These are phyloP conservation scores for Idaea biselata DNA, from an alignment of 2,888 invertebrate genomes.

Conservation along the genomic window DNA sequence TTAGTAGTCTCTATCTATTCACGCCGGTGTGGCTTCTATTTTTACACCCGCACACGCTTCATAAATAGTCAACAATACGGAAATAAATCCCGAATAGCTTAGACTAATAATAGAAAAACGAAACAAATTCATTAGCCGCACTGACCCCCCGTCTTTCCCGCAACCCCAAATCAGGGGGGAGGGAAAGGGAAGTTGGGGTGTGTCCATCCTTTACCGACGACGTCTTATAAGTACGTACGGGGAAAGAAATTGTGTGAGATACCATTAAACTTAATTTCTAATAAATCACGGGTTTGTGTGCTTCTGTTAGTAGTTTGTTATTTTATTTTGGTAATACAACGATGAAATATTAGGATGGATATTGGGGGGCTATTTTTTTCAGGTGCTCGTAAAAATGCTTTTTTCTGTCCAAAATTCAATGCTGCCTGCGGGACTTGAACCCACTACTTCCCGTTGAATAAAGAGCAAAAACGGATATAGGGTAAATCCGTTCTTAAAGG, in stretches of 20 bases:
- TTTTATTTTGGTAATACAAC: not conserved
- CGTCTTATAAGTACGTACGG: not conserved
- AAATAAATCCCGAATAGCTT: constrained; percentile 32
- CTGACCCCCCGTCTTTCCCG: constrained; percentile 10
- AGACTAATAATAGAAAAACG: constrained; percentile 44
- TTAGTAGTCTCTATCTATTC: constrained; percentile 25
- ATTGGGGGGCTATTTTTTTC: too few species aligned
- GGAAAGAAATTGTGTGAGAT: not conserved
- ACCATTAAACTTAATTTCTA: not conserved
- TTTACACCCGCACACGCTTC: constrained; percentile 1
- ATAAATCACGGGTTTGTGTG: not conserved
- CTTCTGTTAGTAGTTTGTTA: not conserved
- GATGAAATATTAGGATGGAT: not conserved
- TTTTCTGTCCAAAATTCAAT: too few species aligned
- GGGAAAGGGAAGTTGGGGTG: not conserved
- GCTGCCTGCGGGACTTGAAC: too few species aligned
- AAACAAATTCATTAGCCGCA: constrained; percentile 41
- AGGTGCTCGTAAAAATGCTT: too few species aligned
- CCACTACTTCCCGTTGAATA: too few species aligned
- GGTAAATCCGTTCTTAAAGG: too few species aligned
- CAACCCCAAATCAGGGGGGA: constrained; percentile 10
- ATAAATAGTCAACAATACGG: constrained; percentile 3
- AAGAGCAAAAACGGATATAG: too few species aligned
- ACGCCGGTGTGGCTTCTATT: constrained; percentile 10
- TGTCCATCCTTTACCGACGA: not conserved